A percentile compares a stretch with the other conserved stretches of the same genome.
These are phyloP conservation scores for Spatulosminthurus flaviceps DNA, from an alignment of 2,888 invertebrate genomes.

Conservation along the genomic window DNA sequence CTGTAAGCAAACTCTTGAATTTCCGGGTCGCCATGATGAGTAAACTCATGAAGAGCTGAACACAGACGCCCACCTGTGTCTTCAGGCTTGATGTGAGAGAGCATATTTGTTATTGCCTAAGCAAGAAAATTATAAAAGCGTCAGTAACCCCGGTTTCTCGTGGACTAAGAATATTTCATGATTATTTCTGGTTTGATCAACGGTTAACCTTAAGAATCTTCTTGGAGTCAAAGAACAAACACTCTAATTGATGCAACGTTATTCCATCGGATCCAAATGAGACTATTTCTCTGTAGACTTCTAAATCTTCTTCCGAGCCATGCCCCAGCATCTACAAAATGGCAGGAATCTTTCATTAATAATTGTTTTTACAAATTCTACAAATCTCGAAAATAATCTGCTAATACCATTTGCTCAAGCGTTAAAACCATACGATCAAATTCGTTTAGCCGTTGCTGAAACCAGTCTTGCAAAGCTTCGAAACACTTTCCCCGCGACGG, in stretches of 20 bases:
- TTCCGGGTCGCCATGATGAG: slow-evolving; percentile 45
- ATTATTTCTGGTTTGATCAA: no score
- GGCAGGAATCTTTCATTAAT: neutral
- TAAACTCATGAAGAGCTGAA: slow-evolving; percentile 40
- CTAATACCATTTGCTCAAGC: slow-evolving; percentile 34
- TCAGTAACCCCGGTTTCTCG: no score
- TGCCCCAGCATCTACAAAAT: slow-evolving; percentile 9
- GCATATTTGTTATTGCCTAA: slow-evolving; percentile 41
- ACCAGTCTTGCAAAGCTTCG: slow-evolving; percentile 30
- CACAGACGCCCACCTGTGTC: slow-evolving; percentile 20
- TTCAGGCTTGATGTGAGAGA: slow-evolving; percentile 22
- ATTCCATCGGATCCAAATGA: slow-evolving; percentile 27
- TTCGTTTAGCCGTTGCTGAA: slow-evolving; percentile 31
- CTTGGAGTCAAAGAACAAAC: slow-evolving; percentile 42
- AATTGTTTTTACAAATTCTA: neutral
- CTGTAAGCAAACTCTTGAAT: slow-evolving; percentile 44
- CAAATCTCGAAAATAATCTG: neutral
- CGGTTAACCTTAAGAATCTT: slow-evolving; percentile 37
- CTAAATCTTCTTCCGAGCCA: slow-evolving; percentile 13
- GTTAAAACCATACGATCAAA: slow-evolving; percentile 42
- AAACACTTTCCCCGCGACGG: slow-evolving; percentile 32
- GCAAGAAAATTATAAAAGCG: neutral
- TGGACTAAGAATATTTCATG: no score
- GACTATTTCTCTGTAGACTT: slow-evolving; percentile 31
- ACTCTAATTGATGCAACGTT: slow-evolving; percentile 41